phyloP scores from a whole-genome alignment of 2,113 vertebrate genomes.

The Melanerpes aurifrons region DNA sequence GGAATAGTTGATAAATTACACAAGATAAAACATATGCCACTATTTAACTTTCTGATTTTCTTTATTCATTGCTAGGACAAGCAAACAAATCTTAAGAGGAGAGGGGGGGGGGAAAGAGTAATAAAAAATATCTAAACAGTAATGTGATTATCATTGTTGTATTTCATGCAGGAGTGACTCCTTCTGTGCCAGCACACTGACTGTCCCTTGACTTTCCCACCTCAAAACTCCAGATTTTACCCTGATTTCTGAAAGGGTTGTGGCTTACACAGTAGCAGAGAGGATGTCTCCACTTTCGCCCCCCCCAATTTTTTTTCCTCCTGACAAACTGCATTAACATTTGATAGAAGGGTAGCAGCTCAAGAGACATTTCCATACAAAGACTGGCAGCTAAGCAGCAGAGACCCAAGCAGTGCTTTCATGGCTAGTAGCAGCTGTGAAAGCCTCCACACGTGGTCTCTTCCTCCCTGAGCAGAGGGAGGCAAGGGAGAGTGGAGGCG shows the following conservation, averaged over 20 bases:
- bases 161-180: neutral
- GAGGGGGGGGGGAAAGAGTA: neutral
- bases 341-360: neutral
- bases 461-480: neutral
- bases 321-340: neutral
- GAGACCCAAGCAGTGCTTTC: neutral
- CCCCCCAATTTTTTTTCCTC: neutral
- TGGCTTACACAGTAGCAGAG: neutral
- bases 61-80: constrained; percentile 34
- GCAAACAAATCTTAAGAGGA: neutral
- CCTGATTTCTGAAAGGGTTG: neutral
- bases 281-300: neutral
- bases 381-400: neutral
- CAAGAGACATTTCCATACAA: neutral
- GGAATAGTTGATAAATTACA: constrained; percentile 51
- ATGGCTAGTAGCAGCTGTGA: accelerated
- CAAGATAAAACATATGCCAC: constrained; percentile 23
- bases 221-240: neutral
- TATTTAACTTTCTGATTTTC: constrained; percentile 41
- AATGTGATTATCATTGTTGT: accelerated
- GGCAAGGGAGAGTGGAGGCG: neutral
- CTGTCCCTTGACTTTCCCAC: neutral
- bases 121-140: neutral
- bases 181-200: accelerated
- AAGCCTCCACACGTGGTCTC: accelerated